These are phyloP conservation scores for Otolemur crassicaudatus DNA, from an alignment of 2,797 vertebrate species.

Conservation along the genomic window DNA sequence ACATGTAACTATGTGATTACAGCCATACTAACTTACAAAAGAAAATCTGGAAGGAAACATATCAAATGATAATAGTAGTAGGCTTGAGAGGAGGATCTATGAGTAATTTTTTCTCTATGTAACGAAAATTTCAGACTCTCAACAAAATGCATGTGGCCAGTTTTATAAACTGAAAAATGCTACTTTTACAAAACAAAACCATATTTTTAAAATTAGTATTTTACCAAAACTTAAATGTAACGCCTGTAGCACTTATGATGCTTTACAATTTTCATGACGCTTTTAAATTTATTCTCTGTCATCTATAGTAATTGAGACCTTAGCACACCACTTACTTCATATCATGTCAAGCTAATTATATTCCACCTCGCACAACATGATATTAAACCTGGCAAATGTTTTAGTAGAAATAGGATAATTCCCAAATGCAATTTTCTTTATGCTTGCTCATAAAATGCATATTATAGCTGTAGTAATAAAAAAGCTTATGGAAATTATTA, in stretches of 20 bases:
- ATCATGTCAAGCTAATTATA: conserved; percentile 16
- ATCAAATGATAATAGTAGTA: background rate
- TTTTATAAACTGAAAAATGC: background rate
- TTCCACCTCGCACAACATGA: background rate
- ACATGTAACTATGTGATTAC: background rate
- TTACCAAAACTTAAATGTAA: conserved; percentile 34
- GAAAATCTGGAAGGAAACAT: conserved; percentile 20
- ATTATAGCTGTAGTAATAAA: conserved; percentile 36
- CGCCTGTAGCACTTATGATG: background rate
- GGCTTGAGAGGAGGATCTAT: background rate
- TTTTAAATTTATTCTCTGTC: background rate
- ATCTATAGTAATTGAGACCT: background rate
- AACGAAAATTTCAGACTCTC: conserved; percentile 9
- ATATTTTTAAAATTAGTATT: conserved; percentile 35
- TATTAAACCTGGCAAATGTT: conserved; percentile 19
- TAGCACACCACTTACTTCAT: conserved; percentile 8
- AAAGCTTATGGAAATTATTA: conserved; percentile 26
- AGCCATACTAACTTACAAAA: background rate
- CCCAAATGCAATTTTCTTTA: conserved; percentile 54
- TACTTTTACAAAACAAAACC: background rate
- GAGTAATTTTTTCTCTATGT: background rate
- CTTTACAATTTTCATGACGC: background rate
- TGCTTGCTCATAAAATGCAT: conserved; percentile 15
- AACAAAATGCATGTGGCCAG: background rate
- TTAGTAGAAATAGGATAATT: conserved; percentile 17